phyloP scores from a whole-genome alignment of 2,888 invertebrate species.

The Apotomis capreana region DNA sequence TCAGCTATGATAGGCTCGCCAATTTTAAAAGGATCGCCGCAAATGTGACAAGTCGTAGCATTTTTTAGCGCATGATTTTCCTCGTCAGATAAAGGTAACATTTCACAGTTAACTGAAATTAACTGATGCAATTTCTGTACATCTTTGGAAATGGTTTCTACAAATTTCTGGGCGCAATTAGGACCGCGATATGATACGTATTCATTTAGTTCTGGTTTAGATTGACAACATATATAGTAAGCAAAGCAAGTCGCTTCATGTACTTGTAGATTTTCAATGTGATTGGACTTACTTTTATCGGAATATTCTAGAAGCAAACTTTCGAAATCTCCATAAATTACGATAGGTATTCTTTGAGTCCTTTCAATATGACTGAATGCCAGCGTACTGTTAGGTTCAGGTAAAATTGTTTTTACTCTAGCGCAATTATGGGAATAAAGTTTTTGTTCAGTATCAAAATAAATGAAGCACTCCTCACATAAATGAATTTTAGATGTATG shows the following conservation, averaged over 20 bases:
- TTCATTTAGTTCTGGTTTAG: neutral
- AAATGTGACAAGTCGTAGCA: neutral
- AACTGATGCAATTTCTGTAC: no score
- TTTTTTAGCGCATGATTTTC: no score
- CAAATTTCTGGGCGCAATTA: neutral
- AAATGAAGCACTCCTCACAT: neutral
- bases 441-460: neutral
- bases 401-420: neutral
- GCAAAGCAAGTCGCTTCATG: constrained; percentile 4
- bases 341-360: neutral
- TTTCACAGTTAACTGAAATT: no score
- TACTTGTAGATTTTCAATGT: constrained; percentile 3
- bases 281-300: neutral
- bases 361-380: neutral
- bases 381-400: neutral
- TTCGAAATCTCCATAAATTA: neutral
- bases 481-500: neutral
- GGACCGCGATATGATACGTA: neutral
- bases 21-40: neutral
- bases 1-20: neutral
- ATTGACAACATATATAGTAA: neutral
- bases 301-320: neutral
- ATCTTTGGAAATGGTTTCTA: neutral
- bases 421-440: neutral
- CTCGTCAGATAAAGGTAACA: no score